phyloP scores from a whole-genome alignment of 2,888 invertebrate genomes.

The Julus scandinavius region DNA sequence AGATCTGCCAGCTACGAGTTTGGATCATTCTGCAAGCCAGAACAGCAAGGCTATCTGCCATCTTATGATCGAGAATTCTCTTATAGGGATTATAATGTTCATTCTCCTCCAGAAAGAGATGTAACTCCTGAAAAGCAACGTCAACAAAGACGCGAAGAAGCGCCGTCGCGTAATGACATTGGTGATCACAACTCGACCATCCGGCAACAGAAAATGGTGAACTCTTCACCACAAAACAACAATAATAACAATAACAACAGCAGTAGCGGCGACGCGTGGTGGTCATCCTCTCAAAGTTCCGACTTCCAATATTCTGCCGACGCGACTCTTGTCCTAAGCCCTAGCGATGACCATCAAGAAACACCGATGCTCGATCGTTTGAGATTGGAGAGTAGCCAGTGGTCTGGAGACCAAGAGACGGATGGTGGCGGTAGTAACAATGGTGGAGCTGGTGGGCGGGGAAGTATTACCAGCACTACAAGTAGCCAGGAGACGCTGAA shows the following conservation, averaged over 20 bases:
- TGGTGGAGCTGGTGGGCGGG: constrained; percentile 66
- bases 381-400: constrained; percentile 68
- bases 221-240: constrained; percentile 20
- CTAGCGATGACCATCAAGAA: constrained; percentile 47
- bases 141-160: background rate
- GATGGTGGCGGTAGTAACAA: constrained; percentile 59
- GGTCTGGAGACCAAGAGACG: constrained; percentile 66
- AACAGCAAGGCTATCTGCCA: constrained; percentile 65
- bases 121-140: constrained; percentile 54
- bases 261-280: constrained; percentile 13
- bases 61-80: constrained; percentile 72
- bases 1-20: constrained; percentile 47
- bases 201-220: background rate
- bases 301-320: constrained; percentile 31
- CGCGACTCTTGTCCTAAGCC: background rate
- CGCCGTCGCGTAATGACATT: background rate
- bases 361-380: constrained; percentile 81
- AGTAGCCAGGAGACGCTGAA: constrained; percentile 80
- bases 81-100: constrained; percentile 74
- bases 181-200: background rate
- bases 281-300: background rate
- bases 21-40: background rate
- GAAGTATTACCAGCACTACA: constrained; percentile 71
- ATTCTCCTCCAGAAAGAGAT: constrained; percentile 78
- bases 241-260: background rate